Conservation (phyloP, 2,113 vertebrate species). For the Trematomus loennbergii region DNA sequence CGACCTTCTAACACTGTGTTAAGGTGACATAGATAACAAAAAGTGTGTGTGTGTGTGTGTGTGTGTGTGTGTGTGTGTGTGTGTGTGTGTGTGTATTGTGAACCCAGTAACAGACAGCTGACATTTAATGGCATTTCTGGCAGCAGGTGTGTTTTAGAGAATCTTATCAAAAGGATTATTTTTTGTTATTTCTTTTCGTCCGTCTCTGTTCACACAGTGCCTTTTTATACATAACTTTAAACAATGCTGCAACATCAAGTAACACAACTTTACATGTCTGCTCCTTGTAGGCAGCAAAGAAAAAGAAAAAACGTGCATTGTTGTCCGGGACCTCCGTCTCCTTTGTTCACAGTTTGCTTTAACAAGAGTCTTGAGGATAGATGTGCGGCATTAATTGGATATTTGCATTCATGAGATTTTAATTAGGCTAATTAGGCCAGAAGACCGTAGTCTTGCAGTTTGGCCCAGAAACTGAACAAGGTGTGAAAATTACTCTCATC, state of each 20-base stretch:
- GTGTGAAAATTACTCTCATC: slow-evolving; percentile 9
- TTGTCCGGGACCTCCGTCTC: slow-evolving; percentile 22
- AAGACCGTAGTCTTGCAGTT: background rate
- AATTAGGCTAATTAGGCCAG: slow-evolving; percentile 58
- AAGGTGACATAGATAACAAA: slow-evolving; percentile 24
- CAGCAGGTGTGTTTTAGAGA: slow-evolving; percentile 67
- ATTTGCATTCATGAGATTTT: slow-evolving; percentile 62
- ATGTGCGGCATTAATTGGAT: slow-evolving; percentile 49
- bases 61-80: no score
- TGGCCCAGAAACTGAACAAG: slow-evolving; percentile 19
- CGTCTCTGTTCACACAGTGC: background rate
- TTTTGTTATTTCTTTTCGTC: slow-evolving; percentile 21
- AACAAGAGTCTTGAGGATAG: slow-evolving; percentile 49
- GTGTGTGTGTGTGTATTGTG: background rate
- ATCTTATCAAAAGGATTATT: slow-evolving; percentile 61
- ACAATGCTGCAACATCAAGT: background rate
- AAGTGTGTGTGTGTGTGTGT: background rate
- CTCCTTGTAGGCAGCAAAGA: background rate
- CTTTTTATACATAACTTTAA: background rate
- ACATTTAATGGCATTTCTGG: slow-evolving; percentile 74
- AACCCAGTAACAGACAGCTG: slow-evolving; percentile 54
- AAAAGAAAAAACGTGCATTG: background rate
- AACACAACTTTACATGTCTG: background rate
- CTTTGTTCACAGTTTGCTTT: slow-evolving; percentile 46
- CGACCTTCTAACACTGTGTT: slow-evolving; percentile 42